These are phyloP conservation scores for Sepiola atlantica DNA, from an alignment of 2,888 invertebrate genomes.

Conservation along the genomic window DNA sequence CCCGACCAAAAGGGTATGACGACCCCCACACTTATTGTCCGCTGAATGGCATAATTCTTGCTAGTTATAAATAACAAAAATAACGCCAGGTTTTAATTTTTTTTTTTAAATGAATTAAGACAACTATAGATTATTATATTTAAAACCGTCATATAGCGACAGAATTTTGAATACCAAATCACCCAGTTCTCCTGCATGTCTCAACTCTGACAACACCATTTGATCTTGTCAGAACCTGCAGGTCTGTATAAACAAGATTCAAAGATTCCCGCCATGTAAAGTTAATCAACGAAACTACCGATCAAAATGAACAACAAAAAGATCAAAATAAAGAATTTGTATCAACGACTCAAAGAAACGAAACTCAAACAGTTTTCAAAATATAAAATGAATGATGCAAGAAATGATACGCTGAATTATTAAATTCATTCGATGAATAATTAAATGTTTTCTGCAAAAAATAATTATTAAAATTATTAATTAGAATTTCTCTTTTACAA, in stretches of 20 bases:
- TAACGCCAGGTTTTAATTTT: too few species aligned
- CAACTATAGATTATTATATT: too few species aligned
- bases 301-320: background rate
- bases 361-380: background rate
- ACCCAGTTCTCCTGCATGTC: background rate
- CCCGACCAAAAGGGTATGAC: too few species aligned
- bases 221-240: background rate
- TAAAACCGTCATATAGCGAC: too few species aligned
- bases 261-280: background rate
- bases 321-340: background rate
- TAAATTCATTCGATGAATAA: background rate
- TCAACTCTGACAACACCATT: background rate
- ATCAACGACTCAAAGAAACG: background rate
- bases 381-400: background rate
- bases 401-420: background rate
- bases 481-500: conserved; percentile 21
- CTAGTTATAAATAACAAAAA: too few species aligned
- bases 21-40: too few species aligned
- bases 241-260: background rate
- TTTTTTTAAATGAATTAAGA: too few species aligned
- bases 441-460: background rate
- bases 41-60: too few species aligned
- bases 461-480: background rate
- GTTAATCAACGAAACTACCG: background rate
- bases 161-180: too few species aligned